Conservation (phyloP, 2,113 vertebrate genomes). For the Trematomus loennbergii region DNA sequence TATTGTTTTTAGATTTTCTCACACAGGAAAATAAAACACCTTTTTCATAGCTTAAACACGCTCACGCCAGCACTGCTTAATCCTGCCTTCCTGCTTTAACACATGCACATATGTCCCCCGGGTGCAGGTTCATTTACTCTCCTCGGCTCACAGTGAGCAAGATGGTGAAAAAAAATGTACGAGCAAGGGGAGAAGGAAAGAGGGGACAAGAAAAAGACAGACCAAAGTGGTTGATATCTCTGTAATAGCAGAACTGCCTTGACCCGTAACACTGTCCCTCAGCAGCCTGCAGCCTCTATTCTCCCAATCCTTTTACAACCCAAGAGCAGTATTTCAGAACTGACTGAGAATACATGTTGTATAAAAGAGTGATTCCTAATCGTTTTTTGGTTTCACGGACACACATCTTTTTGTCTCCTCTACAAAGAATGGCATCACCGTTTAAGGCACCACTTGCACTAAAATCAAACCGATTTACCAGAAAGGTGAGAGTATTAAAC, state of each 20-base stretch:
- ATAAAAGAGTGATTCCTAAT: slow-evolving; percentile 47
- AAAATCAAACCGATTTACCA: slow-evolving; percentile 31
- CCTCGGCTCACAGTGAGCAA: slow-evolving; percentile 20
- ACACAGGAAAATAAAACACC: slow-evolving; percentile 17
- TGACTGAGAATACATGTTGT: slow-evolving; percentile 25
- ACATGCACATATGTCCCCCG: slow-evolving; percentile 43
- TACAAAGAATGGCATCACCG: slow-evolving; percentile 1
- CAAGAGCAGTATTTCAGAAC: slow-evolving; percentile 27
- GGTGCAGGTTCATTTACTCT: slow-evolving; percentile 62
- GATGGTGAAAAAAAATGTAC: slow-evolving; percentile 7
- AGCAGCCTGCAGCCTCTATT: slow-evolving; percentile 23
- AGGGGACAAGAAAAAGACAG: slow-evolving; percentile 7
- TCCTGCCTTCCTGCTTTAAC: slow-evolving; percentile 57
- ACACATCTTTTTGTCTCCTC: slow-evolving; percentile 17
- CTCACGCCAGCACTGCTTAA: slow-evolving; percentile 26
- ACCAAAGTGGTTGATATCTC: slow-evolving; percentile 58
- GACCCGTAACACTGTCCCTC: slow-evolving; percentile 57
- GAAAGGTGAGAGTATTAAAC: slow-evolving; percentile 18
- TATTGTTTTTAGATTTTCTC: slow-evolving; percentile 12
- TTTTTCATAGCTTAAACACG: slow-evolving; percentile 26
- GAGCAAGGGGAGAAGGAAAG: slow-evolving; percentile 16
- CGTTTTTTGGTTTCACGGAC: slow-evolving; percentile 37
- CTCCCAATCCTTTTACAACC: slow-evolving; percentile 35
- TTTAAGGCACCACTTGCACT: slow-evolving; percentile 15
- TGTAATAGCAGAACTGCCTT: slow-evolving; percentile 60